Percentiles rank a stretch among this genome's conserved stretches.
Conservation (phyloP, 1,140 invertebrate species). For the Drosophila repletoides region DNA sequence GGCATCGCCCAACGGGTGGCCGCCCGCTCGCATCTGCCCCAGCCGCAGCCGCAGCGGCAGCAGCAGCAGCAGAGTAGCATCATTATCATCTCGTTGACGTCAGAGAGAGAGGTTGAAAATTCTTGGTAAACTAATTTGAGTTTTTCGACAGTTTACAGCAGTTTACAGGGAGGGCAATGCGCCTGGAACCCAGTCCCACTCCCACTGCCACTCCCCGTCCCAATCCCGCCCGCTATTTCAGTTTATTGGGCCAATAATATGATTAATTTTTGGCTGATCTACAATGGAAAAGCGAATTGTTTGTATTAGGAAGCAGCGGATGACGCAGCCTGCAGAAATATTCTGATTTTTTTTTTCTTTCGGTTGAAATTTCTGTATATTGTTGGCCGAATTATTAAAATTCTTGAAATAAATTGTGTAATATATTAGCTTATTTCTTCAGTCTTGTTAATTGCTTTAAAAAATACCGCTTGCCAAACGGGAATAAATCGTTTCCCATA, state of each 20-base stretch:
- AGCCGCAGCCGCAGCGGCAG: background rate
- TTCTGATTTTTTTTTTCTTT: conserved; percentile 1
- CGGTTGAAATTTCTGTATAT: conserved; percentile 20
- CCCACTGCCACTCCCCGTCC: too few relatives aligned
- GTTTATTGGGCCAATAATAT: conserved; percentile 70
- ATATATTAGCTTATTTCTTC: too few relatives aligned
- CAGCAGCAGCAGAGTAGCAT: conserved; percentile 9
- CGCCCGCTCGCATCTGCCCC: background rate
- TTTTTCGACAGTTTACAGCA: conserved; percentile 42
- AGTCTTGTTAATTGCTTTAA: too few relatives aligned
- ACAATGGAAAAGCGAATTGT: conserved; percentile 27
- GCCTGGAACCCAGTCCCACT: background rate
- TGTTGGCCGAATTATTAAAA: too few relatives aligned
- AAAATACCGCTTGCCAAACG: background rate
- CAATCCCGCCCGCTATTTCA: too few relatives aligned
- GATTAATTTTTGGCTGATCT: conserved; percentile 57
- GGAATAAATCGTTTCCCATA: conserved; percentile 21
- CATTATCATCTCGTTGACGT: conserved; percentile 39
- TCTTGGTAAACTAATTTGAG: conserved; percentile 40
- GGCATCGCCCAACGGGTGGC: conserved; percentile 5
- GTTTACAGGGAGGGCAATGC: conserved; percentile 40
- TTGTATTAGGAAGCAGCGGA: conserved; percentile 33
- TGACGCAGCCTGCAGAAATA: conserved; percentile 58
- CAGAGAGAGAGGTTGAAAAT: conserved; percentile 33
- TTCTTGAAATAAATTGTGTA: too few relatives aligned